phyloP scores from a whole-genome alignment of 2,113 vertebrate species.

The Grammomys surdaster region DNA sequence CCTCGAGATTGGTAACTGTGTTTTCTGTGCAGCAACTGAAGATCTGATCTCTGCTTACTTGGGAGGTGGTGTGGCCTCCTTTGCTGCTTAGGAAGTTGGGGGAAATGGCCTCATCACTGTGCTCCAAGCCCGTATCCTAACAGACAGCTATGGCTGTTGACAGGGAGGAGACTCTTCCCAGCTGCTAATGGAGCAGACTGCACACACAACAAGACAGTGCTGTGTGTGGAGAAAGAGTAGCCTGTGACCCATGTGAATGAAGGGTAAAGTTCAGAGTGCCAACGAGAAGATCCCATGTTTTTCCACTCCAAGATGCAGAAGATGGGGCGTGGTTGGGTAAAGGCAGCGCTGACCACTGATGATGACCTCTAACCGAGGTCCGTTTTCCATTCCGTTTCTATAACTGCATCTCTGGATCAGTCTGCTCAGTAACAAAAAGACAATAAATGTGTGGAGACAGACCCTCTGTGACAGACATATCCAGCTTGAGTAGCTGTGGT shows the following conservation, averaged over 20 bases:
- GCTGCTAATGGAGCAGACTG: background rate
- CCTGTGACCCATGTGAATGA: background rate
- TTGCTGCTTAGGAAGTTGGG: background rate
- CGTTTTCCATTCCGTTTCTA: background rate
- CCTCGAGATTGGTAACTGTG: background rate
- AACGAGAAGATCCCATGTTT: background rate
- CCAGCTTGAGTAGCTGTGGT: background rate
- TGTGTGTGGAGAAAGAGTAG: conserved; percentile 29
- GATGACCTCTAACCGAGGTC: background rate
- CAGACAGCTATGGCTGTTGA: conserved; percentile 17
- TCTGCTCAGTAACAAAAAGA: background rate
- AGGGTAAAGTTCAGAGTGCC: background rate
- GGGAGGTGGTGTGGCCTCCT: background rate
- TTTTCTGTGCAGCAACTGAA: background rate
- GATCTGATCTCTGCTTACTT: background rate
- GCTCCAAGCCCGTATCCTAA: background rate
- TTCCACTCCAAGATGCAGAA: background rate
- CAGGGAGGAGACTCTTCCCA: background rate
- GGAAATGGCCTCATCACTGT: background rate
- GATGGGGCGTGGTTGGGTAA: background rate
- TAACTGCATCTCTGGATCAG: background rate
- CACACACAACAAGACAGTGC: background rate
- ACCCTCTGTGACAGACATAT: background rate
- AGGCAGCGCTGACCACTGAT: background rate
- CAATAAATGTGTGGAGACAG: background rate